Evolutionary conservation across 2,888 invertebrate genomes (phyloP), one percentile per base, ranked within the genome.

Genomic region (Caenorhabditis parvicauda): DNA sequence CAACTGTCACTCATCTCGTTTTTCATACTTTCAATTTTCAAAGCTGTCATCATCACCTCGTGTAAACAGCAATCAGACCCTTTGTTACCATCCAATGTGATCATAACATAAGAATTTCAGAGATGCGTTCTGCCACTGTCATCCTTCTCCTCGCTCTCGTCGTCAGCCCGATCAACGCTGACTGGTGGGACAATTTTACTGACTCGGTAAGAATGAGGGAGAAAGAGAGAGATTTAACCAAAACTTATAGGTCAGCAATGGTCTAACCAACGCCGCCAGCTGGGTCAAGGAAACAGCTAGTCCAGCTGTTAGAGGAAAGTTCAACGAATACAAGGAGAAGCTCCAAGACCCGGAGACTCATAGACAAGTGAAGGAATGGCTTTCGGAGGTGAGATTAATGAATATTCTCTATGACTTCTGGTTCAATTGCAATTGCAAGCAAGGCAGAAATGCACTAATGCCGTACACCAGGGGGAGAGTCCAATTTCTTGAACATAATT

Each of bases 321-420:
- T 72, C 67, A 72, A 72, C 53, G 60, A 65, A 32, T 63, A 60
- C 48, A 72, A 72, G 53, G 69, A 65, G 51, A 66, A 54, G 12
- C 64, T 72, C 19, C 72, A 72, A 43, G 72, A 72, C 42, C 69
- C 72, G 9, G 69, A 72, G 47, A 72, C 69, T 3, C 72, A 72
- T 41, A 67, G 63, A 49, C 58, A 54, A n/a, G 61, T 67, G 38
- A 50, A 63, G 37, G 67, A 67, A 45, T 72, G 72, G 72, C 17
- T 72, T 0, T 43, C 59, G 7, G 69, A 72, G 46, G 70, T 67
- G 29, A 21, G 42, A 7, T 44, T 52, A 6, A 39, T 14, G 7
- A 6, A n/a, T 7, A 17, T 44, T 21, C 17, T n/a, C n/a, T n/a
- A n/a, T n/a, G 9, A 14, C 9, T 32, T 14, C 14, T 32, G 9